Percentiles rank a stretch among this genome's conserved stretches.
Evolutionary conservation across 2,113 vertebrate species (phyloP).

Genomic region (Tringa solitaria): DNA sequence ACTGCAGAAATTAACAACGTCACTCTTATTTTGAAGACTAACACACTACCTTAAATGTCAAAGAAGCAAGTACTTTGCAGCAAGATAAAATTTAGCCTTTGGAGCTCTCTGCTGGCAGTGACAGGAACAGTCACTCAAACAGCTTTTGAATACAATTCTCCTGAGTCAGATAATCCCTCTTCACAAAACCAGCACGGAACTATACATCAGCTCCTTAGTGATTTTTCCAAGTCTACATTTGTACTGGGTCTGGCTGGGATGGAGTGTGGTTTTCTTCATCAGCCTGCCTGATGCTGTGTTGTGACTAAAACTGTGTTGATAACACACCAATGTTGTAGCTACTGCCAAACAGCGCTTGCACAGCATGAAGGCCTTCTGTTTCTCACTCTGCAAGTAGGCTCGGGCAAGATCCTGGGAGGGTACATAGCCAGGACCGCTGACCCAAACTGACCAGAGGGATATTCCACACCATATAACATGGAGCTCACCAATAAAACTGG

Average conservation of each 20-base stretch:
- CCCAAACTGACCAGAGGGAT: not conserved
- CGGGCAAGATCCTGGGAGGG: not conserved
- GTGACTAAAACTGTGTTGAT: not conserved
- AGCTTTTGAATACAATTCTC: not conserved
- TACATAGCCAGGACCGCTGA: not conserved
- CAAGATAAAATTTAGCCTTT: not conserved
- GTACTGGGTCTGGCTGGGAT: not conserved
- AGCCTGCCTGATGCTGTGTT: not conserved
- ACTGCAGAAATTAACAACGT: not conserved
- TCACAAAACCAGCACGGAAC: not conserved
- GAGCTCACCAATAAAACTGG: not conserved
- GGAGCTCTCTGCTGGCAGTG: slow-evolving; percentile 54
- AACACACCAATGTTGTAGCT: not conserved
- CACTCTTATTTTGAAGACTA: not conserved
- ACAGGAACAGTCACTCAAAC: not conserved
- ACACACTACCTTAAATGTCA: not conserved
- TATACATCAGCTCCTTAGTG: not conserved
- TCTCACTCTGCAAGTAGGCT: not conserved
- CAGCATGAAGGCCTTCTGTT: not conserved
- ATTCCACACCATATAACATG: not conserved
- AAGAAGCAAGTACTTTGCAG: not conserved
- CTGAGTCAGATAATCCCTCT: not conserved
- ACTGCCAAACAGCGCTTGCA: not conserved
- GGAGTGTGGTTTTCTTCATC: not conserved
- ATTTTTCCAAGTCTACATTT: not conserved